Conservation (phyloP, 2,888 invertebrate species). For the Acrobasis suavella region DNA sequence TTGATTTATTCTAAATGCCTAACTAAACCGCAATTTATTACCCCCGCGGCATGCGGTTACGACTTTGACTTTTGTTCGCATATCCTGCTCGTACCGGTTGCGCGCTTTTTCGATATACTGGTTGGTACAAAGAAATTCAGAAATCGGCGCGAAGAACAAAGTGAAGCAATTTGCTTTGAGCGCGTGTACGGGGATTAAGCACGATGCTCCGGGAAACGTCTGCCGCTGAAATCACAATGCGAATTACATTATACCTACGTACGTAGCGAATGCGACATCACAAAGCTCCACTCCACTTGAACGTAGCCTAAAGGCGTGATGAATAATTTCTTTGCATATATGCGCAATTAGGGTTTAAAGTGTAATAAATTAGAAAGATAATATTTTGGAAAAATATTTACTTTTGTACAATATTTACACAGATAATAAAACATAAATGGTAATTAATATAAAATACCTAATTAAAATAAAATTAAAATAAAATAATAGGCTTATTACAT, state of each 20-base stretch:
- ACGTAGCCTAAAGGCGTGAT: conserved; percentile 39
- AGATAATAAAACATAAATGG: conserved; percentile 31
- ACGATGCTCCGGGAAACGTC: conserved; percentile 39
- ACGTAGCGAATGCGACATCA: conserved; percentile 43
- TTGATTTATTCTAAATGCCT: conserved; percentile 54
- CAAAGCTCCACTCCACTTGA: conserved; percentile 46
- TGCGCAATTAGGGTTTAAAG: conserved; percentile 26
- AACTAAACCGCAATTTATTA: conserved; percentile 41
- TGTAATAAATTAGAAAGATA: conserved; percentile 30
- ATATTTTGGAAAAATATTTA: conserved; percentile 73
- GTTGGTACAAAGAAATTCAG: conserved; percentile 14
- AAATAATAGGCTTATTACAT: background rate
- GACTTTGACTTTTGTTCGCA: conserved; percentile 19
- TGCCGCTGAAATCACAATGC: conserved; percentile 45
- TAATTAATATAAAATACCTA: conserved; percentile 42
- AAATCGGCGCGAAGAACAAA: conserved; percentile 38
- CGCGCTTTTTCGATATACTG: conserved; percentile 26
- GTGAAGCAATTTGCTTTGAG: conserved; percentile 46
- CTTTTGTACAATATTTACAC: conserved; percentile 72
- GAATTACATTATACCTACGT: conserved; percentile 40
- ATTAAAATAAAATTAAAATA: conserved; percentile 38
- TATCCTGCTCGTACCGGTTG: conserved; percentile 23
- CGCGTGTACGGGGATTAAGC: conserved; percentile 42
- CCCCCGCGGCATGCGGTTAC: conserved; percentile 26
- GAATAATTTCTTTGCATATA: conserved; percentile 34